phyloP scores from a whole-genome alignment of 2,113 vertebrate genomes.

The Eudyptes chrysolophus region DNA sequence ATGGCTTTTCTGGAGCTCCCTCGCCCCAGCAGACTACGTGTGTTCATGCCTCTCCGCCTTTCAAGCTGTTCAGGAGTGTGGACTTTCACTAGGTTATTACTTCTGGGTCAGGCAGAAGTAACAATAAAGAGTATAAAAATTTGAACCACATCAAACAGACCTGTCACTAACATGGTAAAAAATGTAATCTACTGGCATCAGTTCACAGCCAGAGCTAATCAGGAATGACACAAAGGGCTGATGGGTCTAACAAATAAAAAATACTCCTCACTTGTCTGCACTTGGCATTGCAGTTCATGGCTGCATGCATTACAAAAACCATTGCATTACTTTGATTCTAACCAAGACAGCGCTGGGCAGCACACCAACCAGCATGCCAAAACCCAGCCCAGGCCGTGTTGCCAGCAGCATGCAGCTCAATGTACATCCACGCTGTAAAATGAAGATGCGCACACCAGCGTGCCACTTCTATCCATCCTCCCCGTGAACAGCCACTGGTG shows the following conservation, averaged over 20 bases:
- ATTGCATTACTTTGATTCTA: rapidly evolving
- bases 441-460: neutral
- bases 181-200: neutral
- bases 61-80: neutral
- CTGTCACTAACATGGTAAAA: neutral
- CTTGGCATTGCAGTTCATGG: neutral
- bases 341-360: neutral
- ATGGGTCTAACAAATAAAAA: neutral
- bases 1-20: neutral
- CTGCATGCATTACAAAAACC: neutral
- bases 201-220: neutral
- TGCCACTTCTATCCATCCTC: neutral
- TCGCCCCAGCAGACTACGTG: neutral
- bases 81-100: neutral
- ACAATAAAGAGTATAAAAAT: neutral
- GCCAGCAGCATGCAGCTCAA: neutral
- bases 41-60: neutral
- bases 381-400: neutral
- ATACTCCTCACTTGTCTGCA: neutral
- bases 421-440: neutral
- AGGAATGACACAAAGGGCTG: neutral
- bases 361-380: neutral
- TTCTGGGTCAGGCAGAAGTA: neutral
- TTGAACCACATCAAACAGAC: neutral
- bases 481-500: neutral